Base-by-base conservation (phyloP, 1,140 invertebrate genomes). In the Microplitis demolitor region DNA sequence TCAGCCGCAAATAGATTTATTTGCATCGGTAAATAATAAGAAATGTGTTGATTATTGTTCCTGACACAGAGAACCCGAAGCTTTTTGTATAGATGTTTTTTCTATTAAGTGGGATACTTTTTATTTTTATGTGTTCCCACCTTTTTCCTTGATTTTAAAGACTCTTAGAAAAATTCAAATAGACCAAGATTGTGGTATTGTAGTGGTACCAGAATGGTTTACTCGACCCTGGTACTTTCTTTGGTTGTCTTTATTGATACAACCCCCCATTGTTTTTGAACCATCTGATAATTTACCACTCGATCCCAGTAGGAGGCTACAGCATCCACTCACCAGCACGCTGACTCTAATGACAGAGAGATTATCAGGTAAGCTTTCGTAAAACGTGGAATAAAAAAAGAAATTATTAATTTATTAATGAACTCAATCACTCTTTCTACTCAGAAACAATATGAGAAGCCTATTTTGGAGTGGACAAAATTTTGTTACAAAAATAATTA, bases 21-120 rank as follows among this genome's bases (percentile, higher is more conserved):
- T 81, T 67, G 78, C 79, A 6, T 74, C 74, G 4, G 62, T 69
- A 13, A 24, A 8, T 4, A 80, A 82, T 67, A 45, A 71, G 2
- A 81, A 81, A 78, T 78, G 77, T 60, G 8, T 60, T 8, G 51
- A 11, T 11, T 82, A 73, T 64, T 71, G 78, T 35, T 79, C 81
- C 5, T 82, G 78, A 78, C 60, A 72, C 24, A 69, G 61, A 67
- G 78, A 79, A 16, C 77, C 77, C 16, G 67, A 74, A 3, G 72
- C 75, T 14, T 3, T 56, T 24, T 71, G 51, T 24, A 63, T 74
- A 6, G 69, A 73, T 70, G 69, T 35, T 5, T 73, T 77, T 51
- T 72, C 74, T 3, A 13, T 74, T 4, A 33, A 37, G 0, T 78
- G 77, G 73, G 16, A 24, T 5, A 14, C 34, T 33, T 39, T 39